phyloP scores from a whole-genome alignment of 2,888 invertebrate species.

The Tanypteryx hageni region DNA sequence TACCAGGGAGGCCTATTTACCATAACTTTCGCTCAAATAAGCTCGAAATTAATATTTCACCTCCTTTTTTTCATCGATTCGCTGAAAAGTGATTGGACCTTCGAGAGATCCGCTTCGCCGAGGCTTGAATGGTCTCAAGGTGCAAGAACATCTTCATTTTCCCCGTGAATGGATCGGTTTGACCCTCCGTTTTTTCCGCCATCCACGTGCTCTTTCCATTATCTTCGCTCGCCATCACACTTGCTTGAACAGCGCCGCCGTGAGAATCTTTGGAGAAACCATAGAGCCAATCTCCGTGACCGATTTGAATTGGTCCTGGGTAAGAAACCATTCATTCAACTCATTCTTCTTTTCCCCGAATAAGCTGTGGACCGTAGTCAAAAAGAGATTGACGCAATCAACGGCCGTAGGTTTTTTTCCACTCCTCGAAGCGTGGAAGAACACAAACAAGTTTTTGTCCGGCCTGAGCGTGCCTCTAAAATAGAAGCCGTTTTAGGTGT shows the following conservation, averaged over 20 bases:
- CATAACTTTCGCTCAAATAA: too few species aligned
- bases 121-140: constrained; percentile 14
- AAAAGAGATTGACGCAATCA: constrained; percentile 62
- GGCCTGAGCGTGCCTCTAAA: constrained; percentile 15
- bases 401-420: constrained; percentile 26
- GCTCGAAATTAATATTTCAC: too few species aligned
- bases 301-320: constrained; percentile 46
- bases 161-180: constrained; percentile 3
- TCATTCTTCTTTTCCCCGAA: constrained; percentile 60
- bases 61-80: too few species aligned
- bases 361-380: constrained; percentile 33
- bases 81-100: background rate
- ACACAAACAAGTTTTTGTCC: constrained; percentile 62
- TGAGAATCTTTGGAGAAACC: constrained; percentile 48
- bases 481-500: constrained; percentile 59
- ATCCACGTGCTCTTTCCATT: constrained; percentile 46
- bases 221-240: background rate
- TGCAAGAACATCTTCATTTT: constrained; percentile 52
- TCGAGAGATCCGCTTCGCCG: constrained; percentile 22
- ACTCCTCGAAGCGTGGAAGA: constrained; percentile 35
- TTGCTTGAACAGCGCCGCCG: constrained; percentile 1
- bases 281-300: constrained; percentile 45
- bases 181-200: constrained; percentile 48
- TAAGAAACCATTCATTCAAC: constrained; percentile 38
- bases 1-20: too few species aligned